Base-by-base conservation (phyloP, 2,113 vertebrate genomes). In the Toxotes jaculatrix region DNA sequence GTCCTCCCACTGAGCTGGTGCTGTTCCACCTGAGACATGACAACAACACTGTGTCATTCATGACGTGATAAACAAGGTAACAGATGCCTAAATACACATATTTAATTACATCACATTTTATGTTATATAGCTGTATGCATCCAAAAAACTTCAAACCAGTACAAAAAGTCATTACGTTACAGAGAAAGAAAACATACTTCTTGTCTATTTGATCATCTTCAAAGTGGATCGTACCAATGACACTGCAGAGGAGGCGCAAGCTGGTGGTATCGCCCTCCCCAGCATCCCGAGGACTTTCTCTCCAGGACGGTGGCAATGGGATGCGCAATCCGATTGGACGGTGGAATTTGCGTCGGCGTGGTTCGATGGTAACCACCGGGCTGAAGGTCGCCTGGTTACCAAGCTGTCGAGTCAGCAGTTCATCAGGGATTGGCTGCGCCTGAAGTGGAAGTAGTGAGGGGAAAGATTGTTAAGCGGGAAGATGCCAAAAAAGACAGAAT, bases 311-410 rank as follows among this genome's bases (percentile, higher is more conserved):
- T 0, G 98, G 98, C 62, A 99, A 90, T 0, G 97, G 97, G 91
- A 99, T 97, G 31, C 97, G 96, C 72, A 99, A 93, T 0, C 97
- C 98, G 0, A 99, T 99, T 76, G 98, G 98, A 4, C 97, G 96
- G 89, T 99, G 98, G 87, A 99, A 99, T 89, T 99, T 99, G 82
- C 98, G 96, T 47, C 98, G 94, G 2, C 98, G 95, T 0, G 98
- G 98, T 79, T 99, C 98, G 77, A 99, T 97, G 0, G 98, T 99
- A 65, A 99, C 97, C 0, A 99, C 98, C 9, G 98, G 98, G 92
- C 98, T 98, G 96, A 99, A 99, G 0, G 98, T 99, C 0, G 98
- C 98, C 92, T 99, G 98, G 93, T 99, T 99, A 57, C 98, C 98
- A 64, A 99, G 95, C 60, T 99, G 96, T 77, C 97, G 96, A 2